A percentile compares a stretch with the other conserved stretches of the same genome.
phyloP scores from a whole-genome alignment of 2,888 invertebrate genomes.

The Dryobota labecula region DNA sequence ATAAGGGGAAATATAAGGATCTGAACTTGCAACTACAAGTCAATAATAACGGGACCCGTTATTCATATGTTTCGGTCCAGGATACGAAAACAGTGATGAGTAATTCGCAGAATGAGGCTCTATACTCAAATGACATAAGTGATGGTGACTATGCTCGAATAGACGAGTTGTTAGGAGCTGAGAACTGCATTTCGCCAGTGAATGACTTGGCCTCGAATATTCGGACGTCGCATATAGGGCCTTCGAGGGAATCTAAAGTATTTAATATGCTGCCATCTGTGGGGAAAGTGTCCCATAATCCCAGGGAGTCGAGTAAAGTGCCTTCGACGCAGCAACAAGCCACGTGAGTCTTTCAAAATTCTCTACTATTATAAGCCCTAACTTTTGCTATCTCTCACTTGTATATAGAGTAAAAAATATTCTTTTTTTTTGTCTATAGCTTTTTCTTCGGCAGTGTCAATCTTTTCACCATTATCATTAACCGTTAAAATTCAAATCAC shows the following conservation, averaged over 20 bases:
- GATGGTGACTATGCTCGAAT: constrained; percentile 88
- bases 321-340: constrained; percentile 79
- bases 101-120: constrained; percentile 86
- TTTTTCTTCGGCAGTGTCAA: neutral
- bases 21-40: constrained; percentile 87
- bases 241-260: constrained; percentile 76
- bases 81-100: constrained; percentile 87
- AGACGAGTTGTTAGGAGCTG: constrained; percentile 84
- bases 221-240: constrained; percentile 86
- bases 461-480: neutral
- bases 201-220: constrained; percentile 80
- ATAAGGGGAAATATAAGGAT: constrained; percentile 89
- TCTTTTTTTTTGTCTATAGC: neutral
- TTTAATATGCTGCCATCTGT: constrained; percentile 85
- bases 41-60: constrained; percentile 87
- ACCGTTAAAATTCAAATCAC: neutral
- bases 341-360: constrained; percentile 75
- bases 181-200: constrained; percentile 87
- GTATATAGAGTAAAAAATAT: neutral
- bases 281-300: constrained; percentile 84
- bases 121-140: constrained; percentile 84
- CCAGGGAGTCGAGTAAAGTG: constrained; percentile 82
- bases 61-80: constrained; percentile 87
- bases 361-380: too few relatives aligned
- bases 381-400: neutral